Evolutionary conservation across 2,888 invertebrate genomes (phyloP).

Genomic region (Cryptus armator): DNA sequence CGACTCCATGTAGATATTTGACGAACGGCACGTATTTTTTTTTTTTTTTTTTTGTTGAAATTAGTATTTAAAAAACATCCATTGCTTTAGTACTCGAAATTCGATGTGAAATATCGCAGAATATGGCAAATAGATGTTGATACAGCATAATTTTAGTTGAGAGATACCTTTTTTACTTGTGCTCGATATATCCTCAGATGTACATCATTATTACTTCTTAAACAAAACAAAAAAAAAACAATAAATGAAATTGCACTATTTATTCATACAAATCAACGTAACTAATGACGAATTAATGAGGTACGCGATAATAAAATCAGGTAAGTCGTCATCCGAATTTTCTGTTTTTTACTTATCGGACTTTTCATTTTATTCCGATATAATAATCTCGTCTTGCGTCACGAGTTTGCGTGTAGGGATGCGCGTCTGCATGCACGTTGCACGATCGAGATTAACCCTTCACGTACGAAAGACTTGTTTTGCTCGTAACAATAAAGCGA

Average conservation of each 20-base stretch:
- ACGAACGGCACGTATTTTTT: neutral
- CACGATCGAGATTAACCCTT: no score
- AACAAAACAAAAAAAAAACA: neutral
- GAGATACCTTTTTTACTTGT: slow-evolving; percentile 12
- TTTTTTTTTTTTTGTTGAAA: neutral
- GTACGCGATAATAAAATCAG: neutral
- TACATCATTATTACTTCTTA: slow-evolving; percentile 26
- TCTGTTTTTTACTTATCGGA: neutral
- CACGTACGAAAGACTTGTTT: no score
- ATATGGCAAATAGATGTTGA: neutral
- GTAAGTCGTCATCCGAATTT: neutral
- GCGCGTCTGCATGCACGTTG: no score
- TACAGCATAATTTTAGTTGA: slow-evolving; percentile 1
- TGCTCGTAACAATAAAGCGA: no score
- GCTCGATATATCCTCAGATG: slow-evolving; percentile 17
- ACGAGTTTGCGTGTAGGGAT: no score
- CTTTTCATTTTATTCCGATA: neutral
- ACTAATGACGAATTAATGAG: neutral
- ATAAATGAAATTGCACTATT: slow-evolving; percentile 17
- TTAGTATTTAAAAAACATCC: neutral
- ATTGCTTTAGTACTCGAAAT: neutral
- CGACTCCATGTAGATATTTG: no score
- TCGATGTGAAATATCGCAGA: no score
- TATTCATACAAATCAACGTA: neutral
- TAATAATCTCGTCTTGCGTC: no score